Percentiles rank a stretch among this genome's conserved stretches.
phyloP scores from a whole-genome alignment of 2,888 invertebrate genomes.

The Eilema sororculum region DNA sequence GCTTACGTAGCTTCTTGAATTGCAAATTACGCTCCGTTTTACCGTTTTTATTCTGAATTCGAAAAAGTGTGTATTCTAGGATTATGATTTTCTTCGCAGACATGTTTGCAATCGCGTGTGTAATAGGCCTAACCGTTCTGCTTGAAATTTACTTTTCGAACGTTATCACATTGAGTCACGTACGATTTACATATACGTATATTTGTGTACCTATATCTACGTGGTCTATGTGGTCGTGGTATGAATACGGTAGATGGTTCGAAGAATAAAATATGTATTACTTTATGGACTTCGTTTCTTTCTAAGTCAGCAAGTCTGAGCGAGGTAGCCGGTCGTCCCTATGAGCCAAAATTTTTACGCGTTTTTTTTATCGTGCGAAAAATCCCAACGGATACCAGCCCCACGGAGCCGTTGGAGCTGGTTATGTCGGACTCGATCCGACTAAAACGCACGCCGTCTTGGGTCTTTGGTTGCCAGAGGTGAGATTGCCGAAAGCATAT shows the following conservation, averaged over 20 bases:
- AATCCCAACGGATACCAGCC: no score
- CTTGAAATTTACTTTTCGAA: constrained; percentile 8
- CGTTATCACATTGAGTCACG: constrained; percentile 11
- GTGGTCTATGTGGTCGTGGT: constrained; percentile 14
- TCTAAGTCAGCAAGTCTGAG: no score
- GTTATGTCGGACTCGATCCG: no score
- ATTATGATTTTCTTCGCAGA: background rate
- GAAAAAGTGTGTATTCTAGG: constrained; percentile 13
- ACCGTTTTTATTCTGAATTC: constrained; percentile 44
- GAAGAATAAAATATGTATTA: no score
- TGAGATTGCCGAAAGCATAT: no score
- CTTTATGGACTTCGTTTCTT: no score
- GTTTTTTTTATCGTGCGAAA: no score
- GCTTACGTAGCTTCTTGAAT: constrained; percentile 65
- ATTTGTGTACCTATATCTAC: background rate
- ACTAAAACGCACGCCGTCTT: no score
- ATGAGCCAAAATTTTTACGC: no score
- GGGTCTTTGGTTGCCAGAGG: no score
- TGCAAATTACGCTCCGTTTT: constrained; percentile 66
- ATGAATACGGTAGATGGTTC: constrained; percentile 32
- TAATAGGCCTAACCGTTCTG: background rate
- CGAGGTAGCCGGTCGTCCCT: no score
- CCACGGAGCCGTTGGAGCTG: no score
- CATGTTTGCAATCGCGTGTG: constrained; percentile 8
- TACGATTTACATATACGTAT: constrained; percentile 3